These are phyloP conservation scores for Diorhabda elongata DNA, from an alignment of 1,140 invertebrate species.

Conservation along the genomic window DNA sequence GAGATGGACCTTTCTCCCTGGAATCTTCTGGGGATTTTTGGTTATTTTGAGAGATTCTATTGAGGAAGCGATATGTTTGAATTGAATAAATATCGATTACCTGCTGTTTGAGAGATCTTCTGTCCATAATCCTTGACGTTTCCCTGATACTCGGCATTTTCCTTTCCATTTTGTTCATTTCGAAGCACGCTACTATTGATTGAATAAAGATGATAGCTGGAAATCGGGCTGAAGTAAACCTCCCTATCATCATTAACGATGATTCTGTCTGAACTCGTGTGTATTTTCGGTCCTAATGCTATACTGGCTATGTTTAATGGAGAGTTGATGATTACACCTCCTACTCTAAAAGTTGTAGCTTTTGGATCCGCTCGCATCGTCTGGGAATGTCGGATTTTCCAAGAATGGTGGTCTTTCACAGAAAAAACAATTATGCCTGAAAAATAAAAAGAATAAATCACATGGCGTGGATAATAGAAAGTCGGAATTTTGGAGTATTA, in stretches of 20 bases:
- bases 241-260: slow-evolving; percentile 46
- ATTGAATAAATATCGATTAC: not conserved
- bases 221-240: slow-evolving; percentile 63
- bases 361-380: slow-evolving; percentile 59
- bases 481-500: too few species aligned
- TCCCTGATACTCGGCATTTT: slow-evolving; percentile 31
- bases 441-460: slow-evolving; percentile 22
- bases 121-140: slow-evolving; percentile 55
- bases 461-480: too few species aligned
- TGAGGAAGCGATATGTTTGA: too few species aligned
- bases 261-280: slow-evolving; percentile 19
- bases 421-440: slow-evolving; percentile 68
- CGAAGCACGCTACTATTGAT: slow-evolving; percentile 56
- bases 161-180: slow-evolving; percentile 46
- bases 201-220: slow-evolving; percentile 61
- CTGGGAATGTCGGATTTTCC: slow-evolving; percentile 60
- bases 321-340: slow-evolving; percentile 52
- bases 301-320: slow-evolving; percentile 62
- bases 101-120: slow-evolving; percentile 63
- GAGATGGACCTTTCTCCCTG: too few species aligned
- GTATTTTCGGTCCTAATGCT: slow-evolving; percentile 56
- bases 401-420: slow-evolving; percentile 56
- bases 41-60: too few species aligned
- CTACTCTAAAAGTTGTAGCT: slow-evolving; percentile 55
- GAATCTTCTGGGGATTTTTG: too few species aligned